Evolutionary conservation across 2,888 invertebrate genomes (phyloP), one percentile per base, ranked within the genome.

Genomic region (Amphipoea lucens): DNA sequence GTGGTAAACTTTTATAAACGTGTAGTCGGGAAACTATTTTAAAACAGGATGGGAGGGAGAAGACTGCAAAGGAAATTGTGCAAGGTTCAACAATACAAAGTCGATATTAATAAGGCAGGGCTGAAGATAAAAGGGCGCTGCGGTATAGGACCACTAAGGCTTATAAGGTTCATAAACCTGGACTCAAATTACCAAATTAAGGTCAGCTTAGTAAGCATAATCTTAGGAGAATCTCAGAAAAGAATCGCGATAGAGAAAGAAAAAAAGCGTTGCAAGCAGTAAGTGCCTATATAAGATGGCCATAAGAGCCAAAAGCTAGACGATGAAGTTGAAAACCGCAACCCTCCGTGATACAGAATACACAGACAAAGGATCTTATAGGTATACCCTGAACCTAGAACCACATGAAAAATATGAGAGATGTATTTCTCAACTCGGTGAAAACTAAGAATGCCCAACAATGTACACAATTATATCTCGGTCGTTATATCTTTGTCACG

Each of bases 1-100:
- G 65, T 70, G 0, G 57, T 63, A 60, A 69, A 79, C 48, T 87
- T 65, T 62, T 60, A 60, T 20, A 71, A 65, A 74, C 42, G 67
- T 71, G 14, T 66, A 17, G 69, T 51, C n/a, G 40, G 11, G 9
- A 62, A 60, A 86, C 54, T 82, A 76, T 76, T 76, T 82, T 51
- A 36, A 76, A 65, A 65, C 11, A 14, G 45, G 11, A 42, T 67
- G 20, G 45, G 20, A 57, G 36, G 14, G 23, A 45, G 23, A 45
- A 7, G 42, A n/a, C 14, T 7, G 51, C 5, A 23, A 40, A 75
- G 45, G 36, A 62, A 76, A 82, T 60, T 54, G 29, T 63, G 29
- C 45, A 40, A 77, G n/a, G 42, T 45, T 65, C n/a, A 66, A 82
- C 42, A 57, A 79, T 23, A 23, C 68, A 20, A 20, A 66, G 11